Evolutionary conservation across 2,113 vertebrate genomes (phyloP), one percentile per base, ranked within the genome.

Genomic region (Eleginops maclovinus): DNA sequence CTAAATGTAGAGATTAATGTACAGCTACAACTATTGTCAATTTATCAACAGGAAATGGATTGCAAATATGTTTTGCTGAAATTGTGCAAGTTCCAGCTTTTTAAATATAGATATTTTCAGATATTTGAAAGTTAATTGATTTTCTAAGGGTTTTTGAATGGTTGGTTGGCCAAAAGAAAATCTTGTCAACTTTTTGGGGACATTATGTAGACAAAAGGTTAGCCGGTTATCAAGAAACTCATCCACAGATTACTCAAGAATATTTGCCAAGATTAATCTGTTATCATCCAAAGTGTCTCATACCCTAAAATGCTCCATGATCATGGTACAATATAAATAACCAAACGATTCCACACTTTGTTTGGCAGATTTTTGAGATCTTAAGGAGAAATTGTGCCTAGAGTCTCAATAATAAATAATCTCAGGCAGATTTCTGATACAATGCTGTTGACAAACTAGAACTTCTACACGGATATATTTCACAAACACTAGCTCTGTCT

Each of bases 401-500:
- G 1, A 44, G n/a, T 65, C 19, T 50, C 19, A 4, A 26, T 31
- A 62, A 65, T 67, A 55, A 78, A 67, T 65, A 4, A 22, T 66
- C 31, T 50, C 6, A 7, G 62, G 61, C 79, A 76, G 53, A 74
- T 54, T 70, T 79, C 71, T 53, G 66, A 83, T 71, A 80, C 26
- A 46, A 86, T 49, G 75, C 82, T 77, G 72, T 53, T 68, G 81
- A 80, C 73, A 68, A 64, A 86, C 71, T 88, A 82, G 46, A 54
- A 60, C 77, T 83, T 91, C 82, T 90, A 87, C 84, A 88, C 69
- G 79, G 46, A 58, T 87, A 87, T 71, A 93, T 83, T 82, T 87
- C 75, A 93, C 89, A 84, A 91, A 85, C 88, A 89, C 75, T 47
- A 82, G 82, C 73, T 89, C 81, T 73, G 87, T 84, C 81, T 89